Conservation (phyloP, 2,888 invertebrate genomes). For the Crepidodera aurea region DNA sequence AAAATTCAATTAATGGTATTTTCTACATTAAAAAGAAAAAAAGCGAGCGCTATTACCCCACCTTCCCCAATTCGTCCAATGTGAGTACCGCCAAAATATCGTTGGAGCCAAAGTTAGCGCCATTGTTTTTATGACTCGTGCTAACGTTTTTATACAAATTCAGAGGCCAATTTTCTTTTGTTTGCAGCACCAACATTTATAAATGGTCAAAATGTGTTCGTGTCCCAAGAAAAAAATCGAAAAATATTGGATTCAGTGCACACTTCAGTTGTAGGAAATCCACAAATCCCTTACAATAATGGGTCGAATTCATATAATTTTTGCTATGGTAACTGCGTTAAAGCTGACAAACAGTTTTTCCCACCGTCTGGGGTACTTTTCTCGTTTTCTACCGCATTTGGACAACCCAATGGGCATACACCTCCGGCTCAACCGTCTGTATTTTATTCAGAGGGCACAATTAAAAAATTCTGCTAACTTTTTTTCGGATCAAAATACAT, state of each 20-base stretch:
- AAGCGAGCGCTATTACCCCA: too few relatives aligned
- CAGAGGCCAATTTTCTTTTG: background rate
- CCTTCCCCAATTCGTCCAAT: too few relatives aligned
- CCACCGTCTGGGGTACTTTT: conserved; percentile 41
- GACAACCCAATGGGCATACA: background rate
- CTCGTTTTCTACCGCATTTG: conserved; percentile 32
- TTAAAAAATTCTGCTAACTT: too few relatives aligned
- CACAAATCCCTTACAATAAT: conserved; percentile 10
- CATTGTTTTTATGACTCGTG: too few relatives aligned
- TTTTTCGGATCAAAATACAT: too few relatives aligned
- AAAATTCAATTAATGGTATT: background rate
- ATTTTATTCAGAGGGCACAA: too few relatives aligned
- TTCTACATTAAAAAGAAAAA: background rate
- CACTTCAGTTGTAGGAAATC: conserved; percentile 44
- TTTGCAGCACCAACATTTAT: conserved; percentile 44
- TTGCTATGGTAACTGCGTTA: conserved; percentile 22
- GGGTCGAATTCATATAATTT: conserved; percentile 6
- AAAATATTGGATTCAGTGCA: conserved; percentile 45
- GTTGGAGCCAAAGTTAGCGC: too few relatives aligned
- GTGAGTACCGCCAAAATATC: too few relatives aligned
- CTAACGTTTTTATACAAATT: too few relatives aligned
- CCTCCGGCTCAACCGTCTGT: conserved; percentile 6
- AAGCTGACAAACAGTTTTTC: conserved; percentile 37
- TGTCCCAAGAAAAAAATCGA: conserved; percentile 49
- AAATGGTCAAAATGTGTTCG: conserved; percentile 46